A percentile compares a stretch with the other conserved stretches of the same genome.
These are phyloP conservation scores for Drosophila repleta DNA, from an alignment of 1,140 invertebrate genomes.

Conservation along the genomic window DNA sequence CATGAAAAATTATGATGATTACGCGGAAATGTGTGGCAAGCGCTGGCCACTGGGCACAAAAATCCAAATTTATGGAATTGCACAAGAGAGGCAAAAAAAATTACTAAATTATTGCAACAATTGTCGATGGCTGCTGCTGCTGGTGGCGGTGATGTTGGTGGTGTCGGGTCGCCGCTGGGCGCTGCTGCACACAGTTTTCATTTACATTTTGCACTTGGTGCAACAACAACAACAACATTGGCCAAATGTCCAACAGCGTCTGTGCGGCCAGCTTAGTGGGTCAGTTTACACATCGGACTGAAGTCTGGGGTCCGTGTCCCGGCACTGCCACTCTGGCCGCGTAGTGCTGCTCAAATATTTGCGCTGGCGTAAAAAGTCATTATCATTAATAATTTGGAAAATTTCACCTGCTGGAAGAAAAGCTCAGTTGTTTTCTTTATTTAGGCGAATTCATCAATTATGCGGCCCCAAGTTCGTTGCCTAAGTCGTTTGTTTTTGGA, in stretches of 20 bases:
- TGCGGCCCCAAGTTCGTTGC: constrained; percentile 49
- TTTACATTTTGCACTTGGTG: constrained; percentile 29
- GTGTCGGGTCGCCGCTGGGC: constrained; percentile 56
- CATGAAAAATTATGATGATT: constrained; percentile 77
- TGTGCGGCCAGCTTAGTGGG: constrained; percentile 54
- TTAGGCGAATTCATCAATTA: constrained; percentile 77
- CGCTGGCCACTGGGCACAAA: constrained; percentile 64
- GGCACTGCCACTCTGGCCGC: constrained; percentile 26
- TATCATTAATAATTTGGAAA: constrained; percentile 78
- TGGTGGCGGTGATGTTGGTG: not conserved
- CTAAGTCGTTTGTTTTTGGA: constrained; percentile 60
- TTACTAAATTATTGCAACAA: constrained; percentile 67
- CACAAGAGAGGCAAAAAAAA: constrained; percentile 55
- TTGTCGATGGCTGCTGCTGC: constrained; percentile 1
- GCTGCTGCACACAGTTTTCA: constrained; percentile 55
- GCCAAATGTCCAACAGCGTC: constrained; percentile 42
- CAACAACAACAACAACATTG: constrained; percentile 22
- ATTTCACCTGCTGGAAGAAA: constrained; percentile 76
- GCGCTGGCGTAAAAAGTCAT: constrained; percentile 71
- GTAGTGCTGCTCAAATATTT: constrained; percentile 77
- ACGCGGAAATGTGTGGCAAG: constrained; percentile 78
- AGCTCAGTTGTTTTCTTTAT: constrained; percentile 63
- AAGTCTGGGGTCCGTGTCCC: constrained; percentile 17
- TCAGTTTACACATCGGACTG: constrained; percentile 70
- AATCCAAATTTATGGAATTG: constrained; percentile 71